These are phyloP conservation scores for Neostethus bicornis DNA, from an alignment of 2,797 vertebrate species.

Conservation along the genomic window DNA sequence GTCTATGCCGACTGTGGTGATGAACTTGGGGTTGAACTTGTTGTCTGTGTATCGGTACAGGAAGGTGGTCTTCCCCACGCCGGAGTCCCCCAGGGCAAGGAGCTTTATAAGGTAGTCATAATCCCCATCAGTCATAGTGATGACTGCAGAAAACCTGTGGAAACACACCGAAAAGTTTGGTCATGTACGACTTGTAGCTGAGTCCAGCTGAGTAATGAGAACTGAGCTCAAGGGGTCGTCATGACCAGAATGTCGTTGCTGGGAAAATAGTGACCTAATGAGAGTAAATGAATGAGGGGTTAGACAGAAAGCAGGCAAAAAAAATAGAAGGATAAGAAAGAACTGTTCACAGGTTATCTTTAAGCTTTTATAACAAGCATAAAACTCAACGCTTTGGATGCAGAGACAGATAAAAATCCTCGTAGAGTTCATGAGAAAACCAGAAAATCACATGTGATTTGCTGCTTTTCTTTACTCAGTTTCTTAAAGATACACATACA, in stretches of 20 bases:
- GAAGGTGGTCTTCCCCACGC: constrained; percentile 91
- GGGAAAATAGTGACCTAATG: constrained; percentile 22
- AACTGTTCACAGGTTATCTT: not conserved
- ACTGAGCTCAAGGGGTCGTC: constrained; percentile 21
- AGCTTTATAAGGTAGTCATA: constrained; percentile 94
- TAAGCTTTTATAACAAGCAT: not conserved
- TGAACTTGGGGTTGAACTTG: constrained; percentile 97
- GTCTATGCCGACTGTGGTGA: constrained; percentile 96
- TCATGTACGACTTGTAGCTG: not conserved
- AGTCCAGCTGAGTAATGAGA: constrained; percentile 31
- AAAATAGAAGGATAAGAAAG: not conserved
- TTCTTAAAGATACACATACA: no score
- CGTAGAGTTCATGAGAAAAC: no score
- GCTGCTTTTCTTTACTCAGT: no score
- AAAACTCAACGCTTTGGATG: not conserved
- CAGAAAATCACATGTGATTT: no score
- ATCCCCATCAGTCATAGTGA: constrained; percentile 94
- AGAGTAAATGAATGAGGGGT: not conserved
- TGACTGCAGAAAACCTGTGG: constrained; percentile 77
- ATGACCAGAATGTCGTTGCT: constrained; percentile 20
- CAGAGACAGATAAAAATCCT: no score
- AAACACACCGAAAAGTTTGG: constrained; percentile 7
- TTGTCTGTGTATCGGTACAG: constrained; percentile 92
- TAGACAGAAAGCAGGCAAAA: not conserved
- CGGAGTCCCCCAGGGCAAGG: constrained; percentile 91